Conservation (phyloP, 2,113 vertebrate species). For the Pipra filicauda region DNA sequence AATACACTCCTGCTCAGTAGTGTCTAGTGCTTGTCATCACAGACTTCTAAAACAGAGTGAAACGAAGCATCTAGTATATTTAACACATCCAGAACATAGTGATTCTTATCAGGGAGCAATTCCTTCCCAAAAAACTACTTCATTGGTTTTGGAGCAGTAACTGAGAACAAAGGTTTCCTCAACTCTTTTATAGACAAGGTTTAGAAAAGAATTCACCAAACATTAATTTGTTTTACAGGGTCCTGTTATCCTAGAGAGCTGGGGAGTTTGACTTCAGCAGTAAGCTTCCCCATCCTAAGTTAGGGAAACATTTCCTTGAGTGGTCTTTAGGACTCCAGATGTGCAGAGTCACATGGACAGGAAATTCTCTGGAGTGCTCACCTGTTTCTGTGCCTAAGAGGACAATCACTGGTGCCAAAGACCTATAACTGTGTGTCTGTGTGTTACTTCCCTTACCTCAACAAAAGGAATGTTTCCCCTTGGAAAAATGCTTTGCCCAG, state of each 20-base stretch:
- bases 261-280: background rate
- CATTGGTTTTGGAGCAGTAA: background rate
- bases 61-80: background rate
- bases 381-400: background rate
- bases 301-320: background rate
- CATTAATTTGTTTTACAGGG: background rate
- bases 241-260: background rate
- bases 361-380: background rate
- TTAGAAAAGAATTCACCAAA: background rate
- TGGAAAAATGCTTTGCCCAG: background rate
- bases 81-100: background rate
- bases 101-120: background rate
- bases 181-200: background rate
- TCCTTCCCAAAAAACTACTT: background rate
- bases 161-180: background rate
- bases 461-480: background rate
- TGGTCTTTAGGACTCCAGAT: background rate
- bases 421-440: rapidly evolving
- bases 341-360: background rate
- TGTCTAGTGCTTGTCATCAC: background rate
- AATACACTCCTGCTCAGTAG: background rate
- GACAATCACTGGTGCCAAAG: background rate
- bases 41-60: background rate
- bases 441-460: background rate
- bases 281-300: background rate